These are phyloP conservation scores for Apantesis nais DNA, from an alignment of 2,888 invertebrate genomes.

Conservation along the genomic window DNA sequence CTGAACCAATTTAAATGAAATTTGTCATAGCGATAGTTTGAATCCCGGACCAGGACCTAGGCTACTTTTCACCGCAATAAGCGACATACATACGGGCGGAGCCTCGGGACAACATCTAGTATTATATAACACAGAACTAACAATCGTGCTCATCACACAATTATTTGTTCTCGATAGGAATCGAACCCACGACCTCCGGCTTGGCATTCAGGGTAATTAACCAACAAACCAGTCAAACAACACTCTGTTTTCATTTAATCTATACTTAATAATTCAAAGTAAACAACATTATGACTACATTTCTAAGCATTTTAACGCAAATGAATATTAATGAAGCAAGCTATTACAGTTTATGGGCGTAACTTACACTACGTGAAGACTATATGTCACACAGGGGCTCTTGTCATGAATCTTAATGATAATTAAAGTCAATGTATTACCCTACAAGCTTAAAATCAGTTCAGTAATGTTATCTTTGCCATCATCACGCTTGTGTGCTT, in stretches of 20 bases:
- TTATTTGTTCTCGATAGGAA: no score
- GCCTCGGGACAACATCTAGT: no score
- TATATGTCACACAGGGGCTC: background rate
- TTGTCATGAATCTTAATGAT: background rate
- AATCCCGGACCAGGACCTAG: no score
- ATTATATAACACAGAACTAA: no score
- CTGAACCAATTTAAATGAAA: no score
- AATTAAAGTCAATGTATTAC: background rate
- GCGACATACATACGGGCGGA: no score
- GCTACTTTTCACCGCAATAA: no score
- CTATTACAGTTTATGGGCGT: conserved; percentile 15
- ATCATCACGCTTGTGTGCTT: background rate
- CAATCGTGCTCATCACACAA: no score
- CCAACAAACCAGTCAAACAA: background rate
- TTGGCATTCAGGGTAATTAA: no score
- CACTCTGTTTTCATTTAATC: background rate
- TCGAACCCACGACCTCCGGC: no score
- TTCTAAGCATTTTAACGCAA: conserved; percentile 17
- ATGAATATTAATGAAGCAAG: conserved; percentile 23
- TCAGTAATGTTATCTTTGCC: background rate
- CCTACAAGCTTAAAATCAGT: background rate
- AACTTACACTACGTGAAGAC: background rate
- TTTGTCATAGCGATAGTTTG: no score
- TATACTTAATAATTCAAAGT: background rate
- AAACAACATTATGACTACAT: conserved; percentile 8